Conservation (phyloP, 2,888 invertebrate species). For the Macrosiphum euphorbiae region DNA sequence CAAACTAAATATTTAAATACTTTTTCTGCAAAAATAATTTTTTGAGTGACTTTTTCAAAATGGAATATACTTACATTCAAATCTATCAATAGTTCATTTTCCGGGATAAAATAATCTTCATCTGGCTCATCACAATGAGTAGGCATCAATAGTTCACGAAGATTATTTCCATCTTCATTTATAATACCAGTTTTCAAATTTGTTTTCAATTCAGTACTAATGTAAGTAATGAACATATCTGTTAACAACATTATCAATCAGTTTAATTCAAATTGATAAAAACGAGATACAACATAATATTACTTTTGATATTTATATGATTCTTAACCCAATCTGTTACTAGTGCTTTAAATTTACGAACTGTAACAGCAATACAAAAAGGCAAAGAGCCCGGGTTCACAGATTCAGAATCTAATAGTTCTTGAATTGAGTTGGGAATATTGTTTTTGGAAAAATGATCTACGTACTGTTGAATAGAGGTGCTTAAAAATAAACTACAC, state of each 20-base stretch:
- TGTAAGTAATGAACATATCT: constrained; percentile 45
- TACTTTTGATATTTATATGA: constrained; percentile 63
- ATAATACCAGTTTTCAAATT: constrained; percentile 39
- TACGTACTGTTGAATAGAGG: constrained; percentile 51
- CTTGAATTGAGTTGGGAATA: constrained; percentile 45
- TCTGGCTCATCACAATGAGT: neutral
- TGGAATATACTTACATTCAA: constrained; percentile 49
- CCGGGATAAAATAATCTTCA: constrained; percentile 52
- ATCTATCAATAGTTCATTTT: constrained; percentile 30
- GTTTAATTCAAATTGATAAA: neutral
- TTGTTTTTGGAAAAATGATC: constrained; percentile 49
- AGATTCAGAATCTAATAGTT: constrained; percentile 46
- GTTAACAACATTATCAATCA: neutral
- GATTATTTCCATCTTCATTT: constrained; percentile 48
- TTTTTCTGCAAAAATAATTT: neutral
- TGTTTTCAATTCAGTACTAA: constrained; percentile 36
- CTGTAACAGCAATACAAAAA: constrained; percentile 56
- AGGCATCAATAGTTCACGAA: constrained; percentile 43
- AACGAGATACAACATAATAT: neutral
- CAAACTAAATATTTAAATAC: neutral
- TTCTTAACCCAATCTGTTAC: constrained; percentile 59
- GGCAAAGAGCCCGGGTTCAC: constrained; percentile 39
- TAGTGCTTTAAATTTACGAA: constrained; percentile 54
- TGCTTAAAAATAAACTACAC: constrained; percentile 39
- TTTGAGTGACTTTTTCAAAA: neutral